A percentile compares a stretch with the other conserved stretches of the same genome.
Conservation (phyloP, 1,140 invertebrate genomes). For the Orchesella cincta region DNA sequence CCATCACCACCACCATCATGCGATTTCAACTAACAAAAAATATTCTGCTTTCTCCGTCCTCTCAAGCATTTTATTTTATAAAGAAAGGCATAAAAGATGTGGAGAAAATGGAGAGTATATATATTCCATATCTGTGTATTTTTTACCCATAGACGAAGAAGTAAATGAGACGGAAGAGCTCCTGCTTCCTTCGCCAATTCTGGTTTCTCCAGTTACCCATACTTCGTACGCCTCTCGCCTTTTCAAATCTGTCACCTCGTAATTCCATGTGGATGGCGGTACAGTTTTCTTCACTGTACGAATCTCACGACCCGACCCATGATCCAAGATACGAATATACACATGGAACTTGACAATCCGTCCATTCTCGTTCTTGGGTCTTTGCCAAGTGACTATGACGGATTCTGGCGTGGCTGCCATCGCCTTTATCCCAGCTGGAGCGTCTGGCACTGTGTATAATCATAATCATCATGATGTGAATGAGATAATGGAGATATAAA, state of each 20-base stretch:
- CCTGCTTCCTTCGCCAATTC: constrained; percentile 62
- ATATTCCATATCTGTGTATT: background rate
- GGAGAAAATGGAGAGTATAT: background rate
- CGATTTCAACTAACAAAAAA: background rate
- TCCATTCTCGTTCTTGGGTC: constrained; percentile 72
- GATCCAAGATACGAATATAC: constrained; percentile 75
- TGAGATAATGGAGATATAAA: too few relatives aligned
- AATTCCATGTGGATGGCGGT: constrained; percentile 62
- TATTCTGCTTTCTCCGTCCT: background rate
- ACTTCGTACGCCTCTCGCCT: constrained; percentile 65
- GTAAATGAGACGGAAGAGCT: constrained; percentile 61
- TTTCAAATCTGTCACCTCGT: constrained; percentile 63
- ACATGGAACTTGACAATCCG: constrained; percentile 73
- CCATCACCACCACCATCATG: too few relatives aligned
- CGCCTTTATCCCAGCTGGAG: constrained; percentile 74
- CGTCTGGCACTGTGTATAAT: constrained; percentile 66
- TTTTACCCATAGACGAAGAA: constrained; percentile 47
- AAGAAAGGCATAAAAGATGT: background rate
- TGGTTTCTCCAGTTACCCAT: constrained; percentile 66
- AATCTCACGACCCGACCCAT: constrained; percentile 61
- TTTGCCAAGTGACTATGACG: constrained; percentile 76
- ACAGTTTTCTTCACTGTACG: constrained; percentile 71
- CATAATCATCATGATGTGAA: too few relatives aligned
- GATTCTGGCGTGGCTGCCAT: constrained; percentile 67
- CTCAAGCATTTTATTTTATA: background rate